These are phyloP conservation scores for Plagodis dolabraria DNA, from an alignment of 2,888 invertebrate species.

Conservation along the genomic window DNA sequence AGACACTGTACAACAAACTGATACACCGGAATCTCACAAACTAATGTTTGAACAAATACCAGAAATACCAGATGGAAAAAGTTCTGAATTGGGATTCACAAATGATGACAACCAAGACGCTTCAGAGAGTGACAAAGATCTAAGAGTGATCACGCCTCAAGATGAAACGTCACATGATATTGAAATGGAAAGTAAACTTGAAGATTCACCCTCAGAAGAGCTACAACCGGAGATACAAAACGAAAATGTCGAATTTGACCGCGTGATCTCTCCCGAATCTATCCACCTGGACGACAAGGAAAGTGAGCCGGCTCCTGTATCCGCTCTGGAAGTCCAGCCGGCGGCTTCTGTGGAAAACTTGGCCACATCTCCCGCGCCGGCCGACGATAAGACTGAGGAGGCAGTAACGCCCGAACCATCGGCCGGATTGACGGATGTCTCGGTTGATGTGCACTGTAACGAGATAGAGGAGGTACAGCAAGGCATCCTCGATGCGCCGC, in stretches of 20 bases:
- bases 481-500: not conserved
- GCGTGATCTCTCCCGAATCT: slow-evolving; percentile 35
- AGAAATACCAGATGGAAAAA: slow-evolving; percentile 80
- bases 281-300: slow-evolving; percentile 21
- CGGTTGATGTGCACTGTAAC: slow-evolving; percentile 16
- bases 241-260: slow-evolving; percentile 24
- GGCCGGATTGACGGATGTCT: slow-evolving; percentile 16
- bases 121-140: slow-evolving; percentile 68
- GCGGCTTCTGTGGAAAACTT: slow-evolving; percentile 22
- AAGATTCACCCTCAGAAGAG: slow-evolving; percentile 57
- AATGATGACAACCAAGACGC: slow-evolving; percentile 70
- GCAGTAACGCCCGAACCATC: slow-evolving; percentile 45
- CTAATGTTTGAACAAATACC: slow-evolving; percentile 80
- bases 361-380: slow-evolving; percentile 34
- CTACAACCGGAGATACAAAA: slow-evolving; percentile 21
- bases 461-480: slow-evolving; percentile 13
- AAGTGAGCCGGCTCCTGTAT: slow-evolving; percentile 5
- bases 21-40: slow-evolving; percentile 81
- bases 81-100: slow-evolving; percentile 74
- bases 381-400: slow-evolving; percentile 40
- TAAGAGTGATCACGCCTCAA: slow-evolving; percentile 60
- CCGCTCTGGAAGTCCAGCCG: slow-evolving; percentile 15
- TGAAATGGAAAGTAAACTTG: slow-evolving; percentile 66
- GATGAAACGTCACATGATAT: slow-evolving; percentile 69
- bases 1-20: slow-evolving; percentile 67